These are phyloP conservation scores for Trachurus trachurus DNA, from an alignment of 2,797 vertebrate genomes.

Conservation along the genomic window DNA sequence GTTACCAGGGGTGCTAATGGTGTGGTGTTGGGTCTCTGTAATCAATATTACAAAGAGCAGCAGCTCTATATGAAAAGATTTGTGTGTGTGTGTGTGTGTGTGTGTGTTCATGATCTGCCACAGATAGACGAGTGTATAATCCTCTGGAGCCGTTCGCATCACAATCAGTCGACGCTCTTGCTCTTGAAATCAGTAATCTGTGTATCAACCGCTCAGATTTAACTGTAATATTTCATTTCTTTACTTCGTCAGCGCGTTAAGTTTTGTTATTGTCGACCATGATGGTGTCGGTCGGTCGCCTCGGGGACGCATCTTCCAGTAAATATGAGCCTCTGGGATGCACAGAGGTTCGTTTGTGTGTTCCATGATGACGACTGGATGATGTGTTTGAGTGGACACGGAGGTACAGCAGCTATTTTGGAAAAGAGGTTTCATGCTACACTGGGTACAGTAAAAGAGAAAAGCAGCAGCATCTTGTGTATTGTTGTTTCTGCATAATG, in stretches of 20 bases:
- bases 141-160: background rate
- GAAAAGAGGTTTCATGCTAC: conserved; percentile 16
- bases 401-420: conserved; percentile 27
- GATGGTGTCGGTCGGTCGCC: background rate
- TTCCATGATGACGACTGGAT: conserved; percentile 18
- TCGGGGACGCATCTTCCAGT: conserved; percentile 31
- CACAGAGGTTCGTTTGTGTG: conserved; percentile 31
- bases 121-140: background rate
- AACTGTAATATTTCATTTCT: background rate
- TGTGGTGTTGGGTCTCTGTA: too few relatives aligned
- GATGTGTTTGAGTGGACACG: conserved; percentile 29
- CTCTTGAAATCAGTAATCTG: background rate
- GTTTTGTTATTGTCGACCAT: conserved; percentile 15
- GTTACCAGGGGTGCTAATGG: too few relatives aligned
- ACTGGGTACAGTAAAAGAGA: background rate
- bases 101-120: conserved; percentile 1
- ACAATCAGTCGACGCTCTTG: background rate
- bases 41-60: too few relatives aligned
- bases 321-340: conserved; percentile 39
- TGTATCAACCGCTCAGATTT: background rate
- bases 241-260: background rate
- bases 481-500: background rate
- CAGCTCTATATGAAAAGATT: too few relatives aligned
- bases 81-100: too few relatives aligned
- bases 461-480: background rate